Evolutionary conservation across 2,888 invertebrate species (phyloP), one percentile per base, ranked within the genome.

Genomic region (Bombylius discolor): DNA sequence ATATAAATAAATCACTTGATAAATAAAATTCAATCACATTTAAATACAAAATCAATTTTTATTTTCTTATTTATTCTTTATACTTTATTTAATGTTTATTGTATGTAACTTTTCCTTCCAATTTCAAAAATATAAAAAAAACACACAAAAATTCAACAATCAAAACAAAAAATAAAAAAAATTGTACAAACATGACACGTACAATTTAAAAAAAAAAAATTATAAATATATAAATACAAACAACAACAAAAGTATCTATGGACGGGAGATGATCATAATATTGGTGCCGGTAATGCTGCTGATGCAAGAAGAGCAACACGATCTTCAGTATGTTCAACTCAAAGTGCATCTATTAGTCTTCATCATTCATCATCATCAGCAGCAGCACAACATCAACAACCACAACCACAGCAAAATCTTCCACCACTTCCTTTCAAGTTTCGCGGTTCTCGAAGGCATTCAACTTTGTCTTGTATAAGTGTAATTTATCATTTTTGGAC

Each of bases 401-500:
- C 4, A 11, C 39, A 42, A 42, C 39, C 8, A 11, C 39, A 42
- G 23, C 12, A 8, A 11, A 4, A 11, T 42, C 39, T 42, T 42
- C 67, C 68, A 51, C 65, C 70, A 55, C 62, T 61, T 36, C 62
- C 67, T 55, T 63, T 68, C 46, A 63, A 67, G 60, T 66, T 58
- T 59, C 61, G 64, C 56, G 57, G 59, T 51, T 64, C 67, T 62
- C 69, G 73, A 56, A 65, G 73, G 57, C 73, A 73, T 64, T 73
- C 73, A 60, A 70, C 72, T 61, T 66, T 72, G 65, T 71, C 72
- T 57, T 71, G 71, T 62, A 64, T 70, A 68, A 71, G 72, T 69
- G 73, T 73, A 73, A 73, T 67, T 65, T 65, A 58, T 23, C 23
- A 23, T 23, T 23, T 23, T 2, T 23, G 23, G 23, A 23, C 23